These are phyloP conservation scores for Threskiornis aethiopicus DNA, from an alignment of 2,797 vertebrate species.

Conservation along the genomic window DNA sequence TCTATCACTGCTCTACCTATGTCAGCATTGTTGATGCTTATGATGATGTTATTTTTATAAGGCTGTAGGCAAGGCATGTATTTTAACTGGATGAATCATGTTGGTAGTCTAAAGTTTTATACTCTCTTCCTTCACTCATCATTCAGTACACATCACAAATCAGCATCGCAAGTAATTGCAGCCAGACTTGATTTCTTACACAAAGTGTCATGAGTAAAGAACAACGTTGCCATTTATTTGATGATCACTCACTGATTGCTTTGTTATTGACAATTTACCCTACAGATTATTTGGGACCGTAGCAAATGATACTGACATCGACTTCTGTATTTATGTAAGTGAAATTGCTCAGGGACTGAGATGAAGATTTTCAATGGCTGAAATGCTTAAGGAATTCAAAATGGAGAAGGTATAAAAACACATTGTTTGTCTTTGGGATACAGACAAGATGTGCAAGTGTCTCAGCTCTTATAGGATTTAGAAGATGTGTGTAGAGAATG, in stretches of 20 bases:
- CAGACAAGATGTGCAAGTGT: not conserved
- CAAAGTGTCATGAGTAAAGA: not conserved
- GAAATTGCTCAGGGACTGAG: not conserved
- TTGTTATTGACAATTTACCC: conserved; percentile 23
- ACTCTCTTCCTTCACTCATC: not conserved
- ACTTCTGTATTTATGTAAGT: conserved; percentile 5
- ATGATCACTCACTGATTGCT: conserved; percentile 2
- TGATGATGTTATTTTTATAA: not conserved
- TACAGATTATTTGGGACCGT: not conserved
- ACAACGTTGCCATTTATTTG: not conserved
- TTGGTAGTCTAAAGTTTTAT: not conserved
- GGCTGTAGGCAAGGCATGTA: not conserved
- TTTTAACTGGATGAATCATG: not conserved
- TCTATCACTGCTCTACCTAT: not conserved
- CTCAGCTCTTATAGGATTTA: not conserved
- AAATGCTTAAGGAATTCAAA: conserved; percentile 30
- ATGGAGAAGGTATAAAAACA: not conserved
- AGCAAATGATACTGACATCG: not conserved
- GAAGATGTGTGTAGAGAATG: not conserved
- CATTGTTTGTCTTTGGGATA: conserved; percentile 9
- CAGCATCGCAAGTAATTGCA: not conserved
- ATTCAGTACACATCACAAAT: not conserved
- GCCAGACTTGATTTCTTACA: not conserved
- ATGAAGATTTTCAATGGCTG: not conserved
- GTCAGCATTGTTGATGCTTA: not conserved